phyloP scores from a whole-genome alignment of 2,888 invertebrate genomes.

The Cephus runcator region DNA sequence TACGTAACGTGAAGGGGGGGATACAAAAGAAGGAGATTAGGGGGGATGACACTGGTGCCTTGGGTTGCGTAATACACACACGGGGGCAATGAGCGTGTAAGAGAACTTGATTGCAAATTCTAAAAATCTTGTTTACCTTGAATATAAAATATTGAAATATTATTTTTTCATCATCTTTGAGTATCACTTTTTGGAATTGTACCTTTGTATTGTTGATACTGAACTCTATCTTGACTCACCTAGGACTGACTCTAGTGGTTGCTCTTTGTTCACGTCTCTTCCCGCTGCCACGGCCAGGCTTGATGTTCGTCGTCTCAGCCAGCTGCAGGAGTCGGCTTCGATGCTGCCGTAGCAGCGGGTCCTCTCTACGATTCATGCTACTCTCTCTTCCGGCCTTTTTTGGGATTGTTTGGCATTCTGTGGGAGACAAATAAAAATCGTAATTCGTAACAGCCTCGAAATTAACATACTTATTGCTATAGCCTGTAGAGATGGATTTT shows the following conservation, averaged over 20 bases:
- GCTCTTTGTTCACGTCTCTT: slow-evolving; percentile 63
- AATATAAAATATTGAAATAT: not conserved
- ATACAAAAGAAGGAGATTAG: slow-evolving; percentile 16
- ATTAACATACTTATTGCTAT: not conserved
- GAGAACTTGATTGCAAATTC: slow-evolving; percentile 30
- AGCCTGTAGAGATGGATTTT: not conserved
- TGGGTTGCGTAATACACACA: not conserved
- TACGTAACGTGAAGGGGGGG: not conserved
- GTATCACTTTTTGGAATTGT: not conserved
- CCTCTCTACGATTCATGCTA: slow-evolving; percentile 66
- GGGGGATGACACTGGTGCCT: not conserved
- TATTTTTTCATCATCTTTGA: not conserved
- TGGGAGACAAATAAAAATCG: slow-evolving; percentile 4
- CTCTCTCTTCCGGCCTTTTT: slow-evolving; percentile 28
- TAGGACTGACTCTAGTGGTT: slow-evolving; percentile 50
- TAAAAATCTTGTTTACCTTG: not conserved
- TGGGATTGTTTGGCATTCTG: slow-evolving; percentile 30
- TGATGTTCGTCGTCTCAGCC: slow-evolving; percentile 64
- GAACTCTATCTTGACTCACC: slow-evolving; percentile 29
- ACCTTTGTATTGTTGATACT: not conserved
- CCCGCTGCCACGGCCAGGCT: slow-evolving; percentile 57
- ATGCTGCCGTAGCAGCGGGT: slow-evolving; percentile 66
- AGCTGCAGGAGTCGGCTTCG: slow-evolving; percentile 68
- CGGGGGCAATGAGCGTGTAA: slow-evolving; percentile 24
- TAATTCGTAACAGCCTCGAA: not conserved